These are phyloP conservation scores for Icerya purchasi DNA, from an alignment of 2,888 invertebrate species.

Conservation along the genomic window DNA sequence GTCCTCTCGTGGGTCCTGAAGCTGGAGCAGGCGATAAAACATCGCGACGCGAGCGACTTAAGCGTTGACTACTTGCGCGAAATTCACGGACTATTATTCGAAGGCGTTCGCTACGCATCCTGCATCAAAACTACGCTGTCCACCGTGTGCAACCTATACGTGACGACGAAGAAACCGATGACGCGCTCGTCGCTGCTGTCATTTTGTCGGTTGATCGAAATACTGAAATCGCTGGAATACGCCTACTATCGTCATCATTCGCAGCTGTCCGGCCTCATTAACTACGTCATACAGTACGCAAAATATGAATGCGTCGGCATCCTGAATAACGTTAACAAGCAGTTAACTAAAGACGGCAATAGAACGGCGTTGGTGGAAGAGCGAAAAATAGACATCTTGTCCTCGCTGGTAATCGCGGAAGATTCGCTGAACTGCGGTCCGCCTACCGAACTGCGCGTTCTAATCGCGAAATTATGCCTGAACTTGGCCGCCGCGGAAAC, in stretches of 20 bases:
- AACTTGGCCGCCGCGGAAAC: constrained; percentile 3
- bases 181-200: constrained; percentile 36
- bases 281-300: constrained; percentile 52
- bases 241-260: constrained; percentile 44
- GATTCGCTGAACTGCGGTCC: constrained; percentile 36
- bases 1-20: constrained; percentile 39
- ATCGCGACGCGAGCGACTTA: constrained; percentile 27
- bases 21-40: constrained; percentile 30
- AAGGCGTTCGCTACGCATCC: constrained; percentile 47
- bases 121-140: constrained; percentile 36
- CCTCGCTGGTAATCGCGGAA: constrained; percentile 52
- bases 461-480: constrained; percentile 1
- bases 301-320: constrained; percentile 4
- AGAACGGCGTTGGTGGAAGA: constrained; percentile 42
- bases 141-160: constrained; percentile 43
- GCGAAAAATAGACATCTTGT: constrained; percentile 44
- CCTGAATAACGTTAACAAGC: background rate
- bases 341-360: background rate
- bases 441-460: constrained; percentile 20
- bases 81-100: constrained; percentile 26
- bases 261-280: constrained; percentile 46
- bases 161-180: constrained; percentile 50
- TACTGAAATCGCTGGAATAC: constrained; percentile 52
- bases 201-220: constrained; percentile 42
- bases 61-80: constrained; percentile 33